phyloP scores from a whole-genome alignment of 2,113 vertebrate species.

The Pterocles burchelli region DNA sequence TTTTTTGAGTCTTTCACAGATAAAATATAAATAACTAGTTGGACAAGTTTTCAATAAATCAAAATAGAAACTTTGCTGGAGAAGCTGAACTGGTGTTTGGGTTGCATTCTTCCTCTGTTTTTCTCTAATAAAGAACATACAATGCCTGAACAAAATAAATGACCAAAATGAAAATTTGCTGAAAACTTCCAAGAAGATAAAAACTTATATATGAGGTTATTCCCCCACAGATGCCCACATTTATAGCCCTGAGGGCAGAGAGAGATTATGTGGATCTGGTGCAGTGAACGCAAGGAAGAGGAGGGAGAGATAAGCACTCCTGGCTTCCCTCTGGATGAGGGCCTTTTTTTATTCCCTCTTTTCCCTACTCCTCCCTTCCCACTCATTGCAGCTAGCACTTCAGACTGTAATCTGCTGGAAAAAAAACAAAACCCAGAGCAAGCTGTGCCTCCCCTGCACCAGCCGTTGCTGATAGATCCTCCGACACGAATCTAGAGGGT shows the following conservation, averaged over 20 bases:
- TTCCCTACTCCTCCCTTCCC: conserved; percentile 37
- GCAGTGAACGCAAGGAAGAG: not conserved
- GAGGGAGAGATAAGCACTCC: not conserved
- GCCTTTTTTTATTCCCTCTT: conserved; percentile 2
- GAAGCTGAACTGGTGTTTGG: conserved; percentile 44
- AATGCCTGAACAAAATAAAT: not conserved
- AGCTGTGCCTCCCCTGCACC: conserved; percentile 50
- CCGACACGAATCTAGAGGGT: not conserved
- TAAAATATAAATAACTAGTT: conserved; percentile 67
- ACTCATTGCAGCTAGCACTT: conserved; percentile 39
- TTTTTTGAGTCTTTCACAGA: conserved; percentile 46
- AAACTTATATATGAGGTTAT: not conserved
- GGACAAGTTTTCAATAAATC: conserved; percentile 61
- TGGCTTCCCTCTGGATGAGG: not conserved
- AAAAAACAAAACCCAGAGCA: not conserved
- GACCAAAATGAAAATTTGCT: not conserved
- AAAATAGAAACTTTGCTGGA: conserved; percentile 58
- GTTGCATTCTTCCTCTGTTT: conserved; percentile 33
- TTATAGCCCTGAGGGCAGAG: not conserved
- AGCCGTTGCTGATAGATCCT: conserved; percentile 21
- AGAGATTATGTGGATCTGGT: not conserved
- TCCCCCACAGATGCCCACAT: not conserved
- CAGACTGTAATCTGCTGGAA: not conserved
- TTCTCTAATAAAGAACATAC: not conserved
- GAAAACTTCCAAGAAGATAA: not conserved